These are phyloP conservation scores for Theonella swinhoei DNA, from an alignment of 37 sponge, comb jelly and placozoan species.

Conservation along the genomic window DNA sequence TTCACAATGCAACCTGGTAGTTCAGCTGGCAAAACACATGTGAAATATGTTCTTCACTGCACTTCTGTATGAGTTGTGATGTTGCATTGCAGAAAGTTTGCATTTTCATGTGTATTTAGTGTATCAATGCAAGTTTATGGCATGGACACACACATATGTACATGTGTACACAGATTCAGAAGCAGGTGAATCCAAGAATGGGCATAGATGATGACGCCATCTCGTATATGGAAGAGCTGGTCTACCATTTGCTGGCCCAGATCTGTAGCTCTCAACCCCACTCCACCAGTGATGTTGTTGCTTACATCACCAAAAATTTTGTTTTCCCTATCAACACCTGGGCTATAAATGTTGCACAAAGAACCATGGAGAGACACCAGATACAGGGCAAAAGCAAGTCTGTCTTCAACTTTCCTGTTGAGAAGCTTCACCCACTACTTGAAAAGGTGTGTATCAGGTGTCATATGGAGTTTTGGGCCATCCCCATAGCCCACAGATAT, in stretches of 20 bases:
- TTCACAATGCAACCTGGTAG: no score
- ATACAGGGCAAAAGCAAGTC: conserved; percentile 52
- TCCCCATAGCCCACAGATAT: no score
- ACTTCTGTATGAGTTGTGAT: no score
- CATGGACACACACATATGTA: no score
- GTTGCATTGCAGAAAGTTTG: no score
- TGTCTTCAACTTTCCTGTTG: conserved; percentile 72
- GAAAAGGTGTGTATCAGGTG: no score
- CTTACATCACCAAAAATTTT: conserved; percentile 72
- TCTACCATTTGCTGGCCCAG: conserved; percentile 75
- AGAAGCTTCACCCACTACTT: conserved; percentile 67
- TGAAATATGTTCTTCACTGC: no score
- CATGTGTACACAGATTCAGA: conserved; percentile 79
- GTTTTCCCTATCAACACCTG: conserved; percentile 78
- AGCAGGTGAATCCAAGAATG: conserved; percentile 86
- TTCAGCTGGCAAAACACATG: no score
- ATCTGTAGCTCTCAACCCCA: conserved; percentile 77
- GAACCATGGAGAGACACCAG: conserved; percentile 53
- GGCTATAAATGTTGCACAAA: conserved; percentile 82
- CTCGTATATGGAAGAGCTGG: conserved; percentile 73
- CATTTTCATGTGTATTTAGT: no score
- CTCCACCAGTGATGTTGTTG: conserved; percentile 67
- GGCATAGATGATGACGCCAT: conserved; percentile 80
- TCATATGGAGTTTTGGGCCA: no score
- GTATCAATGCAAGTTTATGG: no score